Evolutionary conservation across 2,888 invertebrate genomes (phyloP).

Genomic region (Clepsis dumicolana): DNA sequence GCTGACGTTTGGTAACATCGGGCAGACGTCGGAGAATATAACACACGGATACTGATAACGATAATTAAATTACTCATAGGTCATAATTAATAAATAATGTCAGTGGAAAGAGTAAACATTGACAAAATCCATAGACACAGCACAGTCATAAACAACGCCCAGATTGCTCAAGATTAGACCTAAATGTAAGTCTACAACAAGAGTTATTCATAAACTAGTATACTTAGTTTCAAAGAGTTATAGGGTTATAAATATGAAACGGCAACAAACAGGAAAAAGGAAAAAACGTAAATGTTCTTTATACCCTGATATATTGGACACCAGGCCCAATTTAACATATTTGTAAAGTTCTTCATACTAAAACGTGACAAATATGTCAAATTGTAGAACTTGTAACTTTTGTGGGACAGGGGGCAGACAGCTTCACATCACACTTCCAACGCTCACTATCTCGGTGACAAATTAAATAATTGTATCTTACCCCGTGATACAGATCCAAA

Average conservation of each 20-base stretch:
- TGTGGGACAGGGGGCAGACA: slow-evolving; percentile 11
- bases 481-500: slow-evolving; percentile 32
- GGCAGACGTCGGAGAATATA: background rate
- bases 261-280: slow-evolving; percentile 34
- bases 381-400: too few relatives aligned
- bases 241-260: slow-evolving; percentile 14
- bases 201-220: slow-evolving; percentile 24
- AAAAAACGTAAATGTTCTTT: slow-evolving; percentile 9
- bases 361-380: too few relatives aligned
- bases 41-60: slow-evolving; percentile 1
- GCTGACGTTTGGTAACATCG: background rate
- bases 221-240: slow-evolving; percentile 17
- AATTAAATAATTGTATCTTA: slow-evolving; percentile 10
- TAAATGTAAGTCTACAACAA: slow-evolving; percentile 16
- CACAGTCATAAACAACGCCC: slow-evolving; percentile 14
- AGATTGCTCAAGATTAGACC: slow-evolving; percentile 10
- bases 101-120: slow-evolving; percentile 6
- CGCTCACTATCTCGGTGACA: background rate
- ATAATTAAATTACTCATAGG: slow-evolving; percentile 13
- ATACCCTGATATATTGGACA: slow-evolving; percentile 22
- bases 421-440: background rate
- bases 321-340: too few relatives aligned
- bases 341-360: too few relatives aligned
- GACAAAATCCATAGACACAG: slow-evolving; percentile 6
- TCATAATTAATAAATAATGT: slow-evolving; percentile 20